Evolutionary conservation across 1,140 invertebrate species (phyloP).

Genomic region (Helicoverpa armigera): DNA sequence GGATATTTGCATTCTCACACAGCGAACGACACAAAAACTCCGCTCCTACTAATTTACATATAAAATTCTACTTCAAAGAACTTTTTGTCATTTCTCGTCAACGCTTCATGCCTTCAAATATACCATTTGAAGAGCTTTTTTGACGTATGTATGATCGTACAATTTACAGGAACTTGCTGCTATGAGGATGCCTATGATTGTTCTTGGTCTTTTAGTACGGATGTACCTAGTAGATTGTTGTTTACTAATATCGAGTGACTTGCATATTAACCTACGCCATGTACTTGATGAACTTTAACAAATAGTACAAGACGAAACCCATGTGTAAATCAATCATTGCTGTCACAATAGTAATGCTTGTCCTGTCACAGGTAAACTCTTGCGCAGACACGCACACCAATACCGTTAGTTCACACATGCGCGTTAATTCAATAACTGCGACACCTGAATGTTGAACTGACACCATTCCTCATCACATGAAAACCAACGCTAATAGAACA

Average conservation of each 20-base stretch:
- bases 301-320: constrained; percentile 16
- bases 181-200: neutral
- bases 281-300: constrained; percentile 16
- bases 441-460: constrained; percentile 35
- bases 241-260: neutral
- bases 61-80: constrained; percentile 34
- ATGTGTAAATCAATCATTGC: constrained; percentile 27
- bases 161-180: neutral
- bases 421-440: constrained; percentile 37
- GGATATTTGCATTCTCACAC: neutral
- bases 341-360: constrained; percentile 40
- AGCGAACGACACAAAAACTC: constrained; percentile 1
- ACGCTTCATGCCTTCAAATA: constrained; percentile 25
- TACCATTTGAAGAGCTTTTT: constrained; percentile 9
- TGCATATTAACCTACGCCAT: neutral
- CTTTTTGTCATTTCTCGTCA: constrained; percentile 1
- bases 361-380: constrained; percentile 33
- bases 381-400: constrained; percentile 45
- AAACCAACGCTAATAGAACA: constrained; percentile 18
- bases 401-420: constrained; percentile 39
- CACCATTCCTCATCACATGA: constrained; percentile 10
- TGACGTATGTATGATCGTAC: constrained; percentile 1
- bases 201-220: neutral
- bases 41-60: constrained; percentile 24
- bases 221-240: neutral